Base-by-base conservation (phyloP, 2,888 invertebrate genomes). In the Abrostola tripartita region DNA sequence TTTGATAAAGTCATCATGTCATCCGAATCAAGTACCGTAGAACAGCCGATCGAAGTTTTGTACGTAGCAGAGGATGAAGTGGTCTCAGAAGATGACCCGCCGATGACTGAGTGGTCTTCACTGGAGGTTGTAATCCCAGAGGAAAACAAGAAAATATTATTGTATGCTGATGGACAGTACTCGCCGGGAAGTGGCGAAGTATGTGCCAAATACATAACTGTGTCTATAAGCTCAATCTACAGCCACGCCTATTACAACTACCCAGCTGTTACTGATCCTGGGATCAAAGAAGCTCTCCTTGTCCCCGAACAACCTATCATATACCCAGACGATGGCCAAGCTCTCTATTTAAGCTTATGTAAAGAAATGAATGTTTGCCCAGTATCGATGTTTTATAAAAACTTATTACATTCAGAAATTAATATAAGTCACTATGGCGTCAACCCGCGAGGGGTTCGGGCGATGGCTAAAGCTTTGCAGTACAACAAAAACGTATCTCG, bases 361-460 rank as follows among this genome's bases (percentile, higher is more conserved):
- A 52, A 66, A 38, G 85, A 88, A 79, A 85, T 86, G 81, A 77
- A 84, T 36, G 41, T 59, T 51, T 79, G 74, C 50, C 83, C 85
- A 5, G 81, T 88, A 5, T 73, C 81, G 60, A 11, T 80, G n/a
- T 88, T 90, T 62, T 70, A 86, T 57, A 78, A 56, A 56, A 80
- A 76, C 37, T 67, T 89, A 51, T 38, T 85, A 6, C 78, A 60
- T 0, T 54, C 79, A 0, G 76, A 81, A 56, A 86, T 89, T 4
- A 82, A 84, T 65, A 57, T 89, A 10, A 84, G 81, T 51, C 86
- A 83, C 60, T 88, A 88, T 38, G 78, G 88, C 6, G 70, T 89
- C 4, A 68, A 81, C 40, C 80, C 85, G 0, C 52, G 41, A n/a
- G 82, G 77, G 12, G 76, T 89, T n/a, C 79, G 84, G 0, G 71